Evolutionary conservation across 2,113 vertebrate species (phyloP).

Genomic region (Neolamprologus sp.): DNA sequence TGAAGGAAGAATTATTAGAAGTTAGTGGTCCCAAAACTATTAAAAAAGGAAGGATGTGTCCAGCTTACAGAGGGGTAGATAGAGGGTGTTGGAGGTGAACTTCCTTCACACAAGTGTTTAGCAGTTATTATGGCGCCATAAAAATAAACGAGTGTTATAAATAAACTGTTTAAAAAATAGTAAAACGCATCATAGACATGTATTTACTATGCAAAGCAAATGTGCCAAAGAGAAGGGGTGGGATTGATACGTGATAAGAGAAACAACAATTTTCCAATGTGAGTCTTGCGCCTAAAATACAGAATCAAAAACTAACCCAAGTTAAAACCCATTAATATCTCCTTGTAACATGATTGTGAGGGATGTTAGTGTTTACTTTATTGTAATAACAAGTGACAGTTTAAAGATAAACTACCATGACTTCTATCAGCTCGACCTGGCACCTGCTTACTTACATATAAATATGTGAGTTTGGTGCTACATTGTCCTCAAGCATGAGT

Average conservation of each 20-base stretch:
- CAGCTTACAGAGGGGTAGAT: not conserved
- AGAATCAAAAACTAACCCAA: not conserved
- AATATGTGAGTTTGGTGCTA: not conserved
- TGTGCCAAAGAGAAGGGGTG: not conserved
- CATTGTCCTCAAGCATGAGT: not conserved
- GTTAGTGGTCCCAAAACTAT: not conserved
- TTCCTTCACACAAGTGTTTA: not conserved
- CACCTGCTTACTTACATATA: not conserved
- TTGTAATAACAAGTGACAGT: not conserved
- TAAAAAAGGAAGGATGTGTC: not conserved
- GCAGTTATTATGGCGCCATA: not conserved
- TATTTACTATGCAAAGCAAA: not conserved
- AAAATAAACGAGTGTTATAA: not conserved
- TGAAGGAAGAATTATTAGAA: not conserved
- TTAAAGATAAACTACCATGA: not conserved
- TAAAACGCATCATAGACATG: rapidly evolving
- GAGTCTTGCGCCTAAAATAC: not conserved
- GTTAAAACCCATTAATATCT: not conserved
- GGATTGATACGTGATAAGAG: not conserved
- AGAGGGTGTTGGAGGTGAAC: not conserved
- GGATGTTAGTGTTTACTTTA: not conserved
- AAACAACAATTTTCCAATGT: not conserved
- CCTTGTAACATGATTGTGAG: not conserved
- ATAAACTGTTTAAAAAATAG: not conserved
- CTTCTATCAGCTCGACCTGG: not conserved